Percentiles rank a stretch among this genome's conserved stretches.
phyloP scores from a whole-genome alignment of 2,113 vertebrate species.

The Corythornis cristatus region DNA sequence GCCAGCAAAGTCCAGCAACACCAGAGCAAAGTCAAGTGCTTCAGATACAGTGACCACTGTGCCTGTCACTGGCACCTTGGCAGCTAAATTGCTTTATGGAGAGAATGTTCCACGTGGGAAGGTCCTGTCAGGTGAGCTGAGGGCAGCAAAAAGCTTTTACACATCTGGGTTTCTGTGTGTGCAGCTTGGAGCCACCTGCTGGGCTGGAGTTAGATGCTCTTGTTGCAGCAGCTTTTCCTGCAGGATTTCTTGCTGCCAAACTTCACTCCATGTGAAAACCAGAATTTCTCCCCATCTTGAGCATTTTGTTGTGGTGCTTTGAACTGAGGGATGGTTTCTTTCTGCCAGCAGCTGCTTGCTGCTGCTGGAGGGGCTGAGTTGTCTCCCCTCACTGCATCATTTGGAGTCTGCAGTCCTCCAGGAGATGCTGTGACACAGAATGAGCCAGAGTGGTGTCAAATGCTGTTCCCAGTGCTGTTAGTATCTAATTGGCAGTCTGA shows the following conservation, averaged over 20 bases:
- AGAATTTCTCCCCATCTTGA: not conserved
- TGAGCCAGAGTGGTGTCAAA: not conserved
- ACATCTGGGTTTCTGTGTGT: not conserved
- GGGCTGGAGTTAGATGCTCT: not conserved
- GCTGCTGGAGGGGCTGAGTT: not conserved
- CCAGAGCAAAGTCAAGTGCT: not conserved
- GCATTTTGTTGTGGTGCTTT: not conserved
- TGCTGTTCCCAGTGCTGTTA: not conserved
- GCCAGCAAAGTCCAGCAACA: not conserved
- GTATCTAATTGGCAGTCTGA: not conserved
- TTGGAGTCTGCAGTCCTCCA: not conserved
- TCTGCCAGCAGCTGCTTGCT: not conserved
- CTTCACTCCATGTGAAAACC: not conserved
- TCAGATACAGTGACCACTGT: not conserved
- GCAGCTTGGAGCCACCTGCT: not conserved
- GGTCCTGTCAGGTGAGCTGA: fast-evolving
- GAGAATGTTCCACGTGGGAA: not conserved
- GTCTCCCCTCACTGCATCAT: not conserved
- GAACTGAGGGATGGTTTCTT: not conserved
- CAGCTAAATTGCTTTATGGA: not conserved
- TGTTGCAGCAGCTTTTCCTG: not conserved
- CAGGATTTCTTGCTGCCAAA: not conserved
- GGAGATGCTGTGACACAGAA: fast-evolving
- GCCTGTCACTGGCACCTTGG: not conserved
- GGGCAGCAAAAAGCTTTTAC: not conserved